Conservation (phyloP, 2,113 vertebrate species). For the Gnathonemus longibarbis region DNA sequence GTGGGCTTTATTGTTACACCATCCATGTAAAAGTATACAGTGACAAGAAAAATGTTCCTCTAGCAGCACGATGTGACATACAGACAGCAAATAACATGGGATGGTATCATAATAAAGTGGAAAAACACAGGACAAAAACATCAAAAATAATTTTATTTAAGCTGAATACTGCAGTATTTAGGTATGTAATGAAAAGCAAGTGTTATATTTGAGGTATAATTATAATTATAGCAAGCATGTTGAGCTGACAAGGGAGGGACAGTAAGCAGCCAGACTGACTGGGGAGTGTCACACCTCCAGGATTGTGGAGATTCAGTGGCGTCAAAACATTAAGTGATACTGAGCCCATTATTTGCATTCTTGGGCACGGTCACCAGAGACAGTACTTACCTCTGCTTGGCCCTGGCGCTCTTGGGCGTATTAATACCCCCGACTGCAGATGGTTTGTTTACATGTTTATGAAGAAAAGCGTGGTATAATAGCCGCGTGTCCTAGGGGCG, state of each 20-base stretch:
- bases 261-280: neutral
- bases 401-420: neutral
- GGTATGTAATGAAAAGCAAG: neutral
- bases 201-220: neutral
- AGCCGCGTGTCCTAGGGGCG: neutral
- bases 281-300: neutral
- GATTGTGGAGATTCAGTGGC: neutral
- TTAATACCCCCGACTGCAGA: neutral
- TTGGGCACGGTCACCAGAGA: neutral
- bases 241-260: neutral
- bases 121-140: neutral
- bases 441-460: neutral
- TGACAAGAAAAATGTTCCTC: neutral
- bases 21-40: neutral
- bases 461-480: neutral
- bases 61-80: neutral
- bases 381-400: neutral
- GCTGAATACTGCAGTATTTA: neutral
- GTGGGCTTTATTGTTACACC: neutral
- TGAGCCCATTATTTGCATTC: neutral
- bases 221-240: neutral
- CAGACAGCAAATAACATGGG: neutral
- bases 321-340: neutral
- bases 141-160: neutral
- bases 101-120: neutral